Base-by-base conservation (phyloP, 1,140 invertebrate genomes). In the Brachionus asplanchnoidis region DNA sequence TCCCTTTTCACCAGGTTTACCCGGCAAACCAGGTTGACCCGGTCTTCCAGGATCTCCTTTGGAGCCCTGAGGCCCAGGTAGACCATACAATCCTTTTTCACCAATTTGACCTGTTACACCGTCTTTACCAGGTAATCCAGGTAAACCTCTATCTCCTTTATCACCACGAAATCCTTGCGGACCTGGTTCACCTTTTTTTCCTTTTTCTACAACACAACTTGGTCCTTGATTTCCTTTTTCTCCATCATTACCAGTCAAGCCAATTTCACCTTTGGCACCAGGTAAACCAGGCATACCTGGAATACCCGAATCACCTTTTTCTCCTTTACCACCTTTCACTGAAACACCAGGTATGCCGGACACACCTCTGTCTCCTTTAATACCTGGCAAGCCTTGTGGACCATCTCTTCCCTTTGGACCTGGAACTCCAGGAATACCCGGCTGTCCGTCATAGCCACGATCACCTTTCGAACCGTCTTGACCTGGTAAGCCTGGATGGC, bases 1-100 rank as follows among this genome's bases (percentile, higher is more conserved):
- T 84, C 86, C 50, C 28, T 60, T 40, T 50, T 75, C n/a, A 86
- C 86, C 60, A 50, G 80, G 73, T 77, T 23, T 44, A 84, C 84
- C 53, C 77, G 46, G 82, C 14, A 36, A 32, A 40, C 84, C 84
- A 12, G 77, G 46, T 44, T 50, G 77, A 46, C 85, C 85, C 12
- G 50, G 11, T 28, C 26, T 75, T 56, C 84, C 84, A 9, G 8
- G 40, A 78, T 84, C 84, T 17, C 84, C 84, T 56, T 73, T 73
- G 7, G 5, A 14, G 23, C 84, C 84, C 32, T 36, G n/a, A 75
- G 68, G 40, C 1, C 84, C 84, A 7, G 53, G 32, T 65, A 28
- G 42, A 12, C 84, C 84, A 32, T 20, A 7, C 17, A n/a, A 2
- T 36, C 82, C 82, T 26, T 17, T 14, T 32, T 40, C 11, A 12